Evolutionary conservation across 2,888 invertebrate genomes (phyloP).

Genomic region (Parnassius apollo): DNA sequence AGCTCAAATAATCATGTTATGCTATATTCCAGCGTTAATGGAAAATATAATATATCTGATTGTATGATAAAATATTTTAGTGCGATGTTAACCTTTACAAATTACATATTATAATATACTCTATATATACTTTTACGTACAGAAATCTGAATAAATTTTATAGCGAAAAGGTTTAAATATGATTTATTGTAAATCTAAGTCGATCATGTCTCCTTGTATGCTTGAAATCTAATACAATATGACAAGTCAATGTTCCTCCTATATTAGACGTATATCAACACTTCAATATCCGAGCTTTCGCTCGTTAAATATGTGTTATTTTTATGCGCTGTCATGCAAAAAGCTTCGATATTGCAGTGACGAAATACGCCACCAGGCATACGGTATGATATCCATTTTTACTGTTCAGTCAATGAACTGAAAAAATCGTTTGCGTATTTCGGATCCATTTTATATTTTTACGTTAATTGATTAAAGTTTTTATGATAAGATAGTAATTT

Average conservation of each 20-base stretch:
- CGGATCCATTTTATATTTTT: constrained; percentile 12
- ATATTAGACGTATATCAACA: constrained; percentile 12
- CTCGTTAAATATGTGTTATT: constrained; percentile 46
- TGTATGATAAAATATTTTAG: too few relatives aligned
- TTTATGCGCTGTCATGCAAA: constrained; percentile 25
- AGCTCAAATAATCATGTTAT: too few relatives aligned
- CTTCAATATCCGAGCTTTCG: constrained; percentile 22
- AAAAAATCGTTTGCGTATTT: constrained; percentile 18
- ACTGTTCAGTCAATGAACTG: constrained; percentile 28
- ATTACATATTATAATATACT: too few relatives aligned
- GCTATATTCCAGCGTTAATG: too few relatives aligned
- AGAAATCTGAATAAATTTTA: too few relatives aligned
- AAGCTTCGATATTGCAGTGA: constrained; percentile 34
- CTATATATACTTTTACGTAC: too few relatives aligned
- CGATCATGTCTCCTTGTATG: background rate
- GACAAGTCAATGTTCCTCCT: background rate
- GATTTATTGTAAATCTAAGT: background rate
- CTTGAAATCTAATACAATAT: constrained; percentile 4
- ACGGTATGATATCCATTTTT: constrained; percentile 30
- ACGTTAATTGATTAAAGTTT: constrained; percentile 8
- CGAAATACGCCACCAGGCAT: constrained; percentile 40
- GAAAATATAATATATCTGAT: too few relatives aligned
- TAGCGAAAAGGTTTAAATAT: too few relatives aligned
- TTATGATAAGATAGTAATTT: background rate
- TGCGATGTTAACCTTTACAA: too few relatives aligned